A percentile compares a stretch with the other conserved stretches of the same genome.
phyloP scores from a whole-genome alignment of 2,888 invertebrate species.

The Ophion costatus region DNA sequence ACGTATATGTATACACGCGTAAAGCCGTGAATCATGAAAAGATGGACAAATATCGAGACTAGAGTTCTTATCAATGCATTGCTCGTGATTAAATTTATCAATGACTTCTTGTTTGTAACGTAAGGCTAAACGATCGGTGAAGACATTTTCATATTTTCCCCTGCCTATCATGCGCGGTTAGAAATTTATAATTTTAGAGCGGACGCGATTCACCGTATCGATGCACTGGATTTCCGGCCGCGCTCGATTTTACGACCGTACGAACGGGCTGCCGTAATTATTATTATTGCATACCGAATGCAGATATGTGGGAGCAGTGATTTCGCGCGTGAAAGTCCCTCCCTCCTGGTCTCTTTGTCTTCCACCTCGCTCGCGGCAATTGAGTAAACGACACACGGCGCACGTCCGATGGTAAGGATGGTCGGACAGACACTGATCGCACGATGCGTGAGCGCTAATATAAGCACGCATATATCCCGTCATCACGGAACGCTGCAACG shows the following conservation, averaged over 20 bases:
- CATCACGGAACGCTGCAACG: constrained; percentile 33
- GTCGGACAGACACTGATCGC: constrained; percentile 79
- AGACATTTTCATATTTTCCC: neutral
- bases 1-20: neutral
- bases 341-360: constrained; percentile 15
- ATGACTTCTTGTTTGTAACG: neutral
- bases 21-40: constrained; percentile 20
- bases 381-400: constrained; percentile 56
- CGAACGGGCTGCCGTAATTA: constrained; percentile 10
- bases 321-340: constrained; percentile 38
- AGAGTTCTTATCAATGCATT: neutral
- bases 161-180: neutral
- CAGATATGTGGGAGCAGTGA: constrained; percentile 33
- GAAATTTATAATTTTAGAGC: constrained; percentile 12
- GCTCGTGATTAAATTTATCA: neutral
- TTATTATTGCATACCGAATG: constrained; percentile 12
- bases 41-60: neutral
- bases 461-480: constrained; percentile 69
- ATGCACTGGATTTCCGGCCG: constrained; percentile 12
- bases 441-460: constrained; percentile 72
- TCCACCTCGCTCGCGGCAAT: constrained; percentile 47
- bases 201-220: neutral
- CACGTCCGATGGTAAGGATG: constrained; percentile 78
- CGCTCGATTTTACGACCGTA: neutral
- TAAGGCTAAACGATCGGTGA: constrained; percentile 6